A percentile compares a stretch with the other conserved stretches of the same genome.
These are phyloP conservation scores for Deroptyus accipitrinus DNA, from an alignment of 2,113 vertebrate genomes.

Conservation along the genomic window DNA sequence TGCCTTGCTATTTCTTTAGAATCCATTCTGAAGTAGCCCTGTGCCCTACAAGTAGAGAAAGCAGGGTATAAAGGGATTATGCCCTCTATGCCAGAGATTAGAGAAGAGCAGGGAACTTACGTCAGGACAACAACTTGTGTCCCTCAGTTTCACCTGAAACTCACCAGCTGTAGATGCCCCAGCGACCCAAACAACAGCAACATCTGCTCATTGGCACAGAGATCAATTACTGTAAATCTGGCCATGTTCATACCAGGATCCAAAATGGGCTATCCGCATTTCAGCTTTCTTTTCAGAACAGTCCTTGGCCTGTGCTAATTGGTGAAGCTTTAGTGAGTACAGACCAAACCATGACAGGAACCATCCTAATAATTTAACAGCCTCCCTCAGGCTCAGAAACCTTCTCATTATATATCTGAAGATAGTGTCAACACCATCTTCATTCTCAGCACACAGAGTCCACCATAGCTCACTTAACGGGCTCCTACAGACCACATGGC, in stretches of 20 bases:
- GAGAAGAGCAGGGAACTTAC: neutral
- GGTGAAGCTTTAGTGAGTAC: neutral
- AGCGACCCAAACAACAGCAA: neutral
- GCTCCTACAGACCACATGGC: neutral
- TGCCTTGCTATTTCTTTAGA: neutral
- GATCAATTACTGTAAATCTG: neutral
- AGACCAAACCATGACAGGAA: neutral
- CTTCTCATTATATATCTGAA: neutral
- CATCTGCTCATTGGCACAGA: neutral
- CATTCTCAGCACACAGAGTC: neutral
- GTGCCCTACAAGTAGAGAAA: neutral
- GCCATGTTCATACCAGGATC: neutral
- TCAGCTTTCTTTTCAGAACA: neutral
- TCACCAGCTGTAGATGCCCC: neutral
- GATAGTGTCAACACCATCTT: neutral
- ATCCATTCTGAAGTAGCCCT: neutral
- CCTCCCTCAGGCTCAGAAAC: neutral
- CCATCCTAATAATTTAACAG: neutral
- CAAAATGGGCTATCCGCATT: neutral
- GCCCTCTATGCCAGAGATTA: neutral
- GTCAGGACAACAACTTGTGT: neutral
- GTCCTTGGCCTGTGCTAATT: neutral
- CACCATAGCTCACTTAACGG: neutral
- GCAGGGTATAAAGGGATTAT: fast-evolving
- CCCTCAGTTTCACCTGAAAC: neutral